A percentile compares a stretch with the other conserved stretches of the same genome.
These are phyloP conservation scores for Glandiceps talaboti DNA, from an alignment of 53 echinoderm and acorn worm species.

Conservation along the genomic window DNA sequence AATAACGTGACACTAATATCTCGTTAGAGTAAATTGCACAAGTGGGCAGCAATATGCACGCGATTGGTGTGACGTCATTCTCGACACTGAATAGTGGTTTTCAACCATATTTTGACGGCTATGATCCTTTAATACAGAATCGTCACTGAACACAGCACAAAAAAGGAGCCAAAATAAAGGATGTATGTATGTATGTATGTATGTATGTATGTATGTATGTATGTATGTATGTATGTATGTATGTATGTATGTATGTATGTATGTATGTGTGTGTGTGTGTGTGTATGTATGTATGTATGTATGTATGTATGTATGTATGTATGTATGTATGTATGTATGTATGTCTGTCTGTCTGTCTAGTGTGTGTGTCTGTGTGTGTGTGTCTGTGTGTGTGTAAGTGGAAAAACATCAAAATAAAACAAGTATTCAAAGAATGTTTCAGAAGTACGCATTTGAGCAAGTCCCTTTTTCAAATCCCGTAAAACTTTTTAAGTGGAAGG, in stretches of 20 bases:
- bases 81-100: too few species aligned
- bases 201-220: neutral
- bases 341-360: neutral
- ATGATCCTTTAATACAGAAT: too few species aligned
- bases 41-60: neutral
- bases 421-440: too few species aligned
- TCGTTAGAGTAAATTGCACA: neutral
- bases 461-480: too few species aligned
- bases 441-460: too few species aligned
- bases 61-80: too few species aligned
- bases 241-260: neutral
- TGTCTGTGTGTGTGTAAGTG: neutral
- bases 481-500: too few species aligned
- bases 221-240: neutral
- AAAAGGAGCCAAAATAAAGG: too few species aligned
- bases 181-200: neutral
- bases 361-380: neutral
- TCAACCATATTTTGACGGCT: too few species aligned
- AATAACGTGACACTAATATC: neutral
- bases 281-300: neutral
- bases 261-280: neutral
- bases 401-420: too few species aligned
- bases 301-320: neutral
- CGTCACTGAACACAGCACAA: too few species aligned
- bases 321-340: neutral